phyloP scores from a whole-genome alignment of 2,797 vertebrate species.

The Meda fulgida region DNA sequence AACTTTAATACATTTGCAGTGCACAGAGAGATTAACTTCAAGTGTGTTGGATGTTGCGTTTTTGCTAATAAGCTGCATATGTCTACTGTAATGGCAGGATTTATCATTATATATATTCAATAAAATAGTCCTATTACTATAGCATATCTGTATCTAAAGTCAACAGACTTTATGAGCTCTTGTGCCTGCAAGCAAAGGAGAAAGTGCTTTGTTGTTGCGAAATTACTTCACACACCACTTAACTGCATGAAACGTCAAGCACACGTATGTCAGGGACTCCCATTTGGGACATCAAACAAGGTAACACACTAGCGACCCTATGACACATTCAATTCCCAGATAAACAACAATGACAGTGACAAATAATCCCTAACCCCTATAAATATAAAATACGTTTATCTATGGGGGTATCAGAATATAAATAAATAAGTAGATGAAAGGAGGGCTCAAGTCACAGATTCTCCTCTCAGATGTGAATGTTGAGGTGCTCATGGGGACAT shows the following conservation, averaged over 20 bases:
- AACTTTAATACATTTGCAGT: constrained; percentile 5
- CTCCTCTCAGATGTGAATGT: constrained; percentile 9
- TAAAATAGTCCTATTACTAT: constrained; percentile 11
- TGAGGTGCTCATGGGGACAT: constrained; percentile 10
- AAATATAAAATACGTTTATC: constrained; percentile 43
- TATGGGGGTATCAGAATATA: constrained; percentile 41
- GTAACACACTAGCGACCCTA: constrained; percentile 69
- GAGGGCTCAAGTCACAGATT: constrained; percentile 14
- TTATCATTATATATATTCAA: constrained; percentile 19
- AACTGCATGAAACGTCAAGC: constrained; percentile 58
- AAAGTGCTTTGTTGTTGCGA: constrained; percentile 18
- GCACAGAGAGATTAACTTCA: constrained; percentile 1
- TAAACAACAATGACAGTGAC: constrained; percentile 59
- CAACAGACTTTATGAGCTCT: constrained; percentile 25
- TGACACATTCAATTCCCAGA: constrained; percentile 63
- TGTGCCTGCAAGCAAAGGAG: background rate
- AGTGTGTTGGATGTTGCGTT: background rate
- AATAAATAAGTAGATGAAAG: constrained; percentile 45
- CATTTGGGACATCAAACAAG: constrained; percentile 64
- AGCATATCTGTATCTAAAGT: constrained; percentile 2
- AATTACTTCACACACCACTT: constrained; percentile 54
- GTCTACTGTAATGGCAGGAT: background rate
- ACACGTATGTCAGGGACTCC: constrained; percentile 52
- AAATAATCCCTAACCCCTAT: constrained; percentile 51
- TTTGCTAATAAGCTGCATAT: constrained; percentile 7